phyloP scores from a whole-genome alignment of 2,888 invertebrate species.

The Lepidocyrtoides sp. region DNA sequence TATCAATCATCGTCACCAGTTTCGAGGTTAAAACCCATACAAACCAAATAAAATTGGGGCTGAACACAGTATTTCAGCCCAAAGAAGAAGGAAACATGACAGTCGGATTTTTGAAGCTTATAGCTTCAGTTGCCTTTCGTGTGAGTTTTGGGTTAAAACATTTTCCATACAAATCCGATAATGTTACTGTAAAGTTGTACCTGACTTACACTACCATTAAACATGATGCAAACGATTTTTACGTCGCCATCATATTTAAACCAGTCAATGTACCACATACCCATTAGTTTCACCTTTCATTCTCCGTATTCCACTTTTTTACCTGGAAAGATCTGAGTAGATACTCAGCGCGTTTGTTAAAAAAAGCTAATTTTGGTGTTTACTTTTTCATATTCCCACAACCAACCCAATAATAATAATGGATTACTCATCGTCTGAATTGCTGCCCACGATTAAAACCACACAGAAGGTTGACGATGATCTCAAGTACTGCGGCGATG shows the following conservation, averaged over 20 bases:
- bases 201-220: background rate
- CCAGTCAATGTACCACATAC: background rate
- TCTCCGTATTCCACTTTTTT: background rate
- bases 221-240: background rate
- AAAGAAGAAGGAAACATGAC: constrained; percentile 62
- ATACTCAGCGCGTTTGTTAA: background rate
- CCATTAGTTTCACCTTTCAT: background rate
- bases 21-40: constrained; percentile 38
- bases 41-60: constrained; percentile 31
- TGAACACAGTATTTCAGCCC: constrained; percentile 4
- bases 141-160: constrained; percentile 45
- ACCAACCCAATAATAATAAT: background rate
- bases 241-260: background rate
- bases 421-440: constrained; percentile 72
- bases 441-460: constrained; percentile 31
- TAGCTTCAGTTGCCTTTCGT: constrained; percentile 68
- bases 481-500: constrained; percentile 49
- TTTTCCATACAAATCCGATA: background rate
- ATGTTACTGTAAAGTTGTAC: background rate
- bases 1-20: constrained; percentile 44
- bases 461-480: constrained; percentile 71
- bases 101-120: constrained; percentile 73
- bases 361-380: constrained; percentile 38
- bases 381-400: constrained; percentile 24
- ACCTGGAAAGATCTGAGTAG: constrained; percentile 16